Evolutionary conservation across 2,113 vertebrate species (phyloP), one percentile per base, ranked within the genome.

Genomic region (Scortum barcoo): DNA sequence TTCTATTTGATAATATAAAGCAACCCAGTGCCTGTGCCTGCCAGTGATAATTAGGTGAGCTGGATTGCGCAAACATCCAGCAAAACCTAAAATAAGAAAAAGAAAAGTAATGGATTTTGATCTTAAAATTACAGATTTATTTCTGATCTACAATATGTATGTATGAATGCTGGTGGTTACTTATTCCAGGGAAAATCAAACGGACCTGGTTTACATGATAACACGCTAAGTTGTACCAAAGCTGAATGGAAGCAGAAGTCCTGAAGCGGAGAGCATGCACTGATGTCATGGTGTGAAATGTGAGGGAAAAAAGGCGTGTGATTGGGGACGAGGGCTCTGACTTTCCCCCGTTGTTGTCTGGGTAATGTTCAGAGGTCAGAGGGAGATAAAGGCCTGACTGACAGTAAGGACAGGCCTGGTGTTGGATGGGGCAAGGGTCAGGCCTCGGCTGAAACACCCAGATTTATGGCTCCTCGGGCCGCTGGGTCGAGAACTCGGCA

Each of bases 351-450:
- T 79, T 89, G 85, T 88, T 85, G 88, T 89, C 83, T 84, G 70
- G 77, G 83, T 88, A 88, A 91, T 74, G 86, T 76, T 87, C 33
- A 74, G 74, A 90, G 92, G 94, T 94, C 89, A 91, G 66, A 11
- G 54, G 65, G 74, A 87, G 91, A 92, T 90, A 92, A 93, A 85
- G 90, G 81, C 62, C 60, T 94, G 91, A 93, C 81, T 90, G 93
- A 94, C 94, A 91, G 91, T 89, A 79, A 86, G 90, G 92, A 93
- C 80, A 78, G 91, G 91, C 79, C 88, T 91, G 88, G 91, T 93
- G 93, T 90, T 87, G 86, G 86, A 80, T 5, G 74, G 93, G 91
- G 91, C 90, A 86, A 12, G 71, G 90, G 89, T 94, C 92, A 87
- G 72, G 85, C 19, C 89, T 86, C 58, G 0, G 51, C 74, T 91